phyloP scores from a whole-genome alignment of 2,113 vertebrate species.

The Clarias magur region DNA sequence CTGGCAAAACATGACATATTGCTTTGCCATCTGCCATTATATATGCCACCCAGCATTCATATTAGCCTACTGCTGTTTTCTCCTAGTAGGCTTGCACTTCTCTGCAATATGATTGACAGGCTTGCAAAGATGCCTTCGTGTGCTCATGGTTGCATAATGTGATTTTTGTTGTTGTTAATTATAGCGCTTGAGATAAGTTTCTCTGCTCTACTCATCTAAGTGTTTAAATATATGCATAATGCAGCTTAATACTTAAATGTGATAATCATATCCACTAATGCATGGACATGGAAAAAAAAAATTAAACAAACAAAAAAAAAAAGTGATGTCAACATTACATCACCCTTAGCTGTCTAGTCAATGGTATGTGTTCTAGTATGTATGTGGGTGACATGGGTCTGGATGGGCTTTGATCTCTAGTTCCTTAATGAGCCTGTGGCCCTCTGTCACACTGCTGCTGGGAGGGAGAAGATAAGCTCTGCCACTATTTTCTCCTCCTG shows the following conservation, averaged over 20 bases:
- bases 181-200: constrained; percentile 8
- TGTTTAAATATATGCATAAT: neutral
- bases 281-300: neutral
- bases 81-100: neutral
- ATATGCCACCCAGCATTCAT: constrained; percentile 5
- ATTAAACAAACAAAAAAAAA: neutral
- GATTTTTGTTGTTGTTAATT: constrained; percentile 13
- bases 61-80: constrained; percentile 25
- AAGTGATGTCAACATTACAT: constrained; percentile 34
- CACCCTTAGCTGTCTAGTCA: constrained; percentile 30
- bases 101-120: constrained; percentile 26
- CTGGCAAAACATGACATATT: constrained; percentile 1
- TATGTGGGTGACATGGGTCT: constrained; percentile 19
- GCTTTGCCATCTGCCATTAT: constrained; percentile 9
- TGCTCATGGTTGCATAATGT: constrained; percentile 17
- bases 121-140: neutral
- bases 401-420: constrained; percentile 66
- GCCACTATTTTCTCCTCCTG: constrained; percentile 64
- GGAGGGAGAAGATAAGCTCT: constrained; percentile 73
- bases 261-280: neutral
- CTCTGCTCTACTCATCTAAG: neutral
- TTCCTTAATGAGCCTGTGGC: constrained; percentile 74
- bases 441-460: constrained; percentile 73
- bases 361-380: constrained; percentile 23
- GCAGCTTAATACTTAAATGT: neutral